These are phyloP conservation scores for Sarcophaga variegata DNA, from an alignment of 2,888 invertebrate species.

Conservation along the genomic window DNA sequence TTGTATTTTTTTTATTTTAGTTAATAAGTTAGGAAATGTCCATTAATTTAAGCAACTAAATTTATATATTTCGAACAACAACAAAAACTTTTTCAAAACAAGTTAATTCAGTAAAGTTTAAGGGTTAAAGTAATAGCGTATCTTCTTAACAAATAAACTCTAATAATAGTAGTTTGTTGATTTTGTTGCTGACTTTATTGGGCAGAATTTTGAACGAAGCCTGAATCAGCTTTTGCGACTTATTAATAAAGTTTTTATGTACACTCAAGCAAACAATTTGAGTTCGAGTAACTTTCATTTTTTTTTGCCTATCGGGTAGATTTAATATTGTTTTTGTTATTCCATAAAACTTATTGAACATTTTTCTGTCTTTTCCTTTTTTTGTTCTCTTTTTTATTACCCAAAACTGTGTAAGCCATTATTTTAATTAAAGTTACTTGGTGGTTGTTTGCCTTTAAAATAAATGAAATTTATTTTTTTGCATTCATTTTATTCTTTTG, in stretches of 20 bases:
- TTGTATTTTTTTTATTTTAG: too few relatives aligned
- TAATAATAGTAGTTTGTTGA: not conserved
- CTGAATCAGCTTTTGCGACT: not conserved
- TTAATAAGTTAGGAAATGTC: too few relatives aligned
- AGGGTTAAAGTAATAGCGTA: not conserved
- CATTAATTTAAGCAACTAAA: too few relatives aligned
- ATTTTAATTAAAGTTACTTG: slow-evolving; percentile 46
- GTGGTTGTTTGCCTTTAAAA: not conserved
- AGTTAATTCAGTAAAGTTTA: not conserved
- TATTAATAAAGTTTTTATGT: slow-evolving; percentile 22
- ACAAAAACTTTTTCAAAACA: too few relatives aligned
- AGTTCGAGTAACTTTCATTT: too few relatives aligned
- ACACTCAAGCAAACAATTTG: too few relatives aligned
- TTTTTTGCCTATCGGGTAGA: not conserved
- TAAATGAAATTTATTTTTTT: not conserved
- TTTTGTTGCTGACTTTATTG: not conserved
- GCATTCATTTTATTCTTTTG: not conserved
- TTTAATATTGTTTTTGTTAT: not conserved
- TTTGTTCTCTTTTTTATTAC: not conserved
- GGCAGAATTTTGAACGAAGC: not conserved
- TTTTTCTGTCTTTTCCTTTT: not conserved
- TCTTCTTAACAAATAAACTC: not conserved
- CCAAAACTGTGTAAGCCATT: slow-evolving; percentile 23
- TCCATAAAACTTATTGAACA: not conserved
- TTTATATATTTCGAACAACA: too few relatives aligned